Evolutionary conservation across 2,113 vertebrate species (phyloP).

Genomic region (Oncorhynchus gorbuscha): DNA sequence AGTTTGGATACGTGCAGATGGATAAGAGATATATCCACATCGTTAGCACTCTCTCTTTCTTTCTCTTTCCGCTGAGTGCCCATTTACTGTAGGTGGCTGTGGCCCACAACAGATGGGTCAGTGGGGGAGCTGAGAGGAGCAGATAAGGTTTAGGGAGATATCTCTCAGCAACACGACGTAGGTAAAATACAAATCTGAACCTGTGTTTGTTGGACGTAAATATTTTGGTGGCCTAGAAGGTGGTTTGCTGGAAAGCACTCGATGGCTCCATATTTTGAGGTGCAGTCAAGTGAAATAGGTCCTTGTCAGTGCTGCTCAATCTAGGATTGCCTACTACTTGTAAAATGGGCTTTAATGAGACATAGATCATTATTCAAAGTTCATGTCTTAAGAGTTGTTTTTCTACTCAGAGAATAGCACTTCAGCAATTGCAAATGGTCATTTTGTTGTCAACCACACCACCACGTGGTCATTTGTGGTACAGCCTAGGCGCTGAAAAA

Average conservation of each 20-base stretch:
- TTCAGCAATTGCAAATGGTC: background rate
- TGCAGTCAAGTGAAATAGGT: background rate
- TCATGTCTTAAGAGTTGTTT: too few relatives aligned
- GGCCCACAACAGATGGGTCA: slow-evolving; percentile 59
- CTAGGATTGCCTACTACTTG: too few relatives aligned
- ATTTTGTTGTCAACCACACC: slow-evolving; percentile 44
- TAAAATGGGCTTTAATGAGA: background rate
- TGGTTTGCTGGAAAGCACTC: slow-evolving; percentile 27
- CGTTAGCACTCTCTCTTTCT: background rate
- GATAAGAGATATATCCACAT: background rate
- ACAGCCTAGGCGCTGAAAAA: background rate
- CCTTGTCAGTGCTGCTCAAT: too few relatives aligned
- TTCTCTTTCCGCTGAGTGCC: background rate
- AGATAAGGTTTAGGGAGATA: slow-evolving; percentile 66
- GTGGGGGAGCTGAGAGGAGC: slow-evolving; percentile 46
- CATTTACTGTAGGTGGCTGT: slow-evolving; percentile 2
- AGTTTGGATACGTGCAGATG: too few relatives aligned
- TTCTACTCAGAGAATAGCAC: background rate
- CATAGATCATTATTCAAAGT: background rate
- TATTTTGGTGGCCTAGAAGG: slow-evolving; percentile 50
- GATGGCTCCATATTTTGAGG: slow-evolving; percentile 19
- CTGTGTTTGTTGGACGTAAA: slow-evolving; percentile 65
- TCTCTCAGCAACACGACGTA: slow-evolving; percentile 60
- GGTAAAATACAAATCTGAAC: slow-evolving; percentile 41
- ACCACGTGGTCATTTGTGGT: slow-evolving; percentile 45